Percentiles rank a stretch among this genome's conserved stretches.
Evolutionary conservation across 2,888 invertebrate species (phyloP).

Genomic region (Eledone cirrhosa): DNA sequence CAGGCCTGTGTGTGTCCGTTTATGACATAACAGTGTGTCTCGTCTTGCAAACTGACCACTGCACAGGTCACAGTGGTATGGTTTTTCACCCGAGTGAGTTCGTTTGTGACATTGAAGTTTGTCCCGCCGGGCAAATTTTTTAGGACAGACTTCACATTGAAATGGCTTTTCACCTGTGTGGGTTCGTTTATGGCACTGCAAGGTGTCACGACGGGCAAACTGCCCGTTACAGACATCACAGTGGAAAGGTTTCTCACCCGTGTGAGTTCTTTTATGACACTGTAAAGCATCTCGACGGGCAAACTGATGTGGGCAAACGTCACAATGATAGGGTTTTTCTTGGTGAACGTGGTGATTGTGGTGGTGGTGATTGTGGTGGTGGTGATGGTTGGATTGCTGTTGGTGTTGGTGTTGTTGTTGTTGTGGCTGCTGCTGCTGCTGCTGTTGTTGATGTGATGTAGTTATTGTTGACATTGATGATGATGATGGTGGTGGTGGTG

Average conservation of each 20-base stretch:
- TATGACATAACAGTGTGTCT: conserved; percentile 14
- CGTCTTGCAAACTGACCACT: conserved; percentile 19
- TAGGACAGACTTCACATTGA: conserved; percentile 21
- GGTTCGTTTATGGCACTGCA: conserved; percentile 22
- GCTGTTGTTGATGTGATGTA: neutral
- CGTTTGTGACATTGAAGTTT: conserved; percentile 25
- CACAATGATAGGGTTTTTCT: conserved; percentile 23
- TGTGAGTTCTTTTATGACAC: conserved; percentile 21
- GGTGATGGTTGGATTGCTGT: neutral
- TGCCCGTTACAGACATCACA: conserved; percentile 17
- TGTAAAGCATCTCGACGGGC: conserved; percentile 23
- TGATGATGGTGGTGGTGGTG: neutral
- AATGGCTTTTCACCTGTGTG: no score
- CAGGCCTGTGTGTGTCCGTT: conserved; percentile 14
- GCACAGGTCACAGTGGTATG: conserved; percentile 22
- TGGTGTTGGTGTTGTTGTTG: neutral
- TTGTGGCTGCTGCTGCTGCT: neutral
- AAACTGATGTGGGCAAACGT: conserved; percentile 27
- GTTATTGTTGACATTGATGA: no score
- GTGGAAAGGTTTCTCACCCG: conserved; percentile 19
- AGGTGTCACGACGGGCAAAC: conserved; percentile 19
- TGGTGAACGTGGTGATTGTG: neutral
- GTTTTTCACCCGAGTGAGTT: conserved; percentile 22
- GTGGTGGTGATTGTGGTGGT: neutral
- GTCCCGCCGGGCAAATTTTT: conserved; percentile 22